Evolutionary conservation across 2,113 vertebrate genomes (phyloP).

Genomic region (Sorex fumeus): DNA sequence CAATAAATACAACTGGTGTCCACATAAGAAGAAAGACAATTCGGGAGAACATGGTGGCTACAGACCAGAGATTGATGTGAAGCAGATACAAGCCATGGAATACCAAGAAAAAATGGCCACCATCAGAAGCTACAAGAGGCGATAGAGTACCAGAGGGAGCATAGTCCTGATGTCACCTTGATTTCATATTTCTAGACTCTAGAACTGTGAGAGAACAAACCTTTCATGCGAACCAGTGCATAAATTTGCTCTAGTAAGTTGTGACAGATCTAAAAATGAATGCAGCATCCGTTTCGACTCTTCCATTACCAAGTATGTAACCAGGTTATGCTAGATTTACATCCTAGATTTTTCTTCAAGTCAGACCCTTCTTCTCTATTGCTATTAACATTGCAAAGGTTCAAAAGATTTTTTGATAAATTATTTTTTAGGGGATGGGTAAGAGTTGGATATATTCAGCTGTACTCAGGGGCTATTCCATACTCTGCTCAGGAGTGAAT

Average conservation of each 20-base stretch:
- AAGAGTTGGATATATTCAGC: too few relatives aligned
- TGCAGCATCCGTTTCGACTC: too few relatives aligned
- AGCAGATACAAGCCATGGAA: neutral
- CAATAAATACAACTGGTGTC: neutral
- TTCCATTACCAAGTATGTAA: neutral
- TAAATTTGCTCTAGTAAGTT: neutral
- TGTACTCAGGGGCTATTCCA: too few relatives aligned
- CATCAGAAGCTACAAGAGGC: slow-evolving; percentile 11
- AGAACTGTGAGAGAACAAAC: neutral
- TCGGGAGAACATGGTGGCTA: neutral
- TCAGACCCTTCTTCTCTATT: slow-evolving; percentile 1
- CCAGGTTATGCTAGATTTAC: slow-evolving; percentile 7
- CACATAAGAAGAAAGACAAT: neutral
- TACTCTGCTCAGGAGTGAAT: too few relatives aligned
- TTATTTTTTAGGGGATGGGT: too few relatives aligned
- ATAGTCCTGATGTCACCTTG: neutral
- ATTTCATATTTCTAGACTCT: neutral
- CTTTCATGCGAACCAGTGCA: neutral
- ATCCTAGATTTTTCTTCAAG: slow-evolving; percentile 33
- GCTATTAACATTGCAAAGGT: neutral
- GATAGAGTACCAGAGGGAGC: neutral
- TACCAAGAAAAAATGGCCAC: neutral
- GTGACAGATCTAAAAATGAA: neutral
- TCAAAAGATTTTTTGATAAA: neutral
- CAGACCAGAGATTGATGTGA: neutral